A percentile compares a stretch with the other conserved stretches of the same genome.
Conservation (phyloP, 1,140 invertebrate species). For the Lepidurus arcticus region DNA sequence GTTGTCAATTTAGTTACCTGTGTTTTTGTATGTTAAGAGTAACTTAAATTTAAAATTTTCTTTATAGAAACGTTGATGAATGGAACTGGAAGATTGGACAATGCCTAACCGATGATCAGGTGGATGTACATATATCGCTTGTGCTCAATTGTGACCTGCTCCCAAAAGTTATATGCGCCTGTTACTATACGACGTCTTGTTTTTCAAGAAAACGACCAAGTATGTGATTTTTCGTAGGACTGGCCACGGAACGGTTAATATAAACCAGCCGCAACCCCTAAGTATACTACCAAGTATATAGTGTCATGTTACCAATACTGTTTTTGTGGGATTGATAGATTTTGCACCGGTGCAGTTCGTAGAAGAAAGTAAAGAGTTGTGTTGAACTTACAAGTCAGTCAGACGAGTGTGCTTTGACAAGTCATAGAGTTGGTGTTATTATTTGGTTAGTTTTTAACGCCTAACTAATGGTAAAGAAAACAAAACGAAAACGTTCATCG, state of each 20-base stretch:
- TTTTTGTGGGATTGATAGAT: background rate
- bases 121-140: background rate
- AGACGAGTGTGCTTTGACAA: background rate
- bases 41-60: background rate
- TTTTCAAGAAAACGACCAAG: conserved; percentile 7
- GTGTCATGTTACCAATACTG: conserved; percentile 15
- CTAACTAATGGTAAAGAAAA: background rate
- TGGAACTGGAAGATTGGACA: background rate
- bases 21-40: too few relatives aligned
- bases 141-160: conserved; percentile 12
- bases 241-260: background rate
- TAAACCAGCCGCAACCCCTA: background rate
- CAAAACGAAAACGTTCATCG: background rate
- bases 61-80: background rate
- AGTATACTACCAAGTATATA: background rate
- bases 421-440: background rate
- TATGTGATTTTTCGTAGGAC: background rate
- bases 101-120: background rate
- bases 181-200: background rate
- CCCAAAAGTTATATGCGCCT: background rate
- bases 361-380: background rate
- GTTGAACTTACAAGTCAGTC: background rate
- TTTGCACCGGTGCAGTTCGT: background rate
- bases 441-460: background rate
- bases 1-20: too few relatives aligned